Percentiles rank a stretch among this genome's conserved stretches.
These are phyloP conservation scores for Siderastrea siderea DNA, from an alignment of 92 coral and sea anemone species.

Conservation along the genomic window DNA sequence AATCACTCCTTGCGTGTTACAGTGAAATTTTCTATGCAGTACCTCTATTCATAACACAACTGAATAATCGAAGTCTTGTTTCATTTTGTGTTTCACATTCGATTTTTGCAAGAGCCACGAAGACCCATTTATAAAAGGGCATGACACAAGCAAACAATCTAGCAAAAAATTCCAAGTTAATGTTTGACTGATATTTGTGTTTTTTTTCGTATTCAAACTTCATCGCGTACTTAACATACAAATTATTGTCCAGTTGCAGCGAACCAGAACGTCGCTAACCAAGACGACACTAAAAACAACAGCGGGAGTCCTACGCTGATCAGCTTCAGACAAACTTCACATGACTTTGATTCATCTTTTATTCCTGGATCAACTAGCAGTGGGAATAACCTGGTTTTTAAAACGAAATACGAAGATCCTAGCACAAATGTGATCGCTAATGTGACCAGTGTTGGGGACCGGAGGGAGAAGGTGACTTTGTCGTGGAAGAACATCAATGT, in stretches of 20 bases:
- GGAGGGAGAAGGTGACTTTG: slow-evolving; percentile 71
- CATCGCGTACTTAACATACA: neutral
- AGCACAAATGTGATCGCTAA: slow-evolving; percentile 70
- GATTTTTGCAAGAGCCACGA: neutral
- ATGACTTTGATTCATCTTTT: slow-evolving; percentile 6
- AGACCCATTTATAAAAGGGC: too few species aligned
- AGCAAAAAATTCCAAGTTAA: neutral
- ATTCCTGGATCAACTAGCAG: slow-evolving; percentile 12
- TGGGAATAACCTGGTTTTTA: slow-evolving; percentile 21
- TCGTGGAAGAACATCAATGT: slow-evolving; percentile 91
- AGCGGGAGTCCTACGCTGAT: slow-evolving; percentile 41
- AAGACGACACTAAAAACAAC: neutral
- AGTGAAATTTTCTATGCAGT: too few species aligned
- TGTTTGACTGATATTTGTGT: neutral
- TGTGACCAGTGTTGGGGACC: slow-evolving; percentile 64
- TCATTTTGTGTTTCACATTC: neutral
- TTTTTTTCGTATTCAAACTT: neutral
- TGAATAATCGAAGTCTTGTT: too few species aligned
- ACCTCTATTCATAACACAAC: too few species aligned
- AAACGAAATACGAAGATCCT: slow-evolving; percentile 47
- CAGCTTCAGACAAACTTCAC: slow-evolving; percentile 13
- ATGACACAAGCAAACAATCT: too few species aligned
- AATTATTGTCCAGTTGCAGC: slow-evolving; percentile 10
- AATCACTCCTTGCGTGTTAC: too few species aligned
- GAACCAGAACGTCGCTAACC: neutral